Evolutionary conservation across 2,888 invertebrate species (phyloP), one percentile per base, ranked within the genome.

Genomic region (Drosophila pegasa): DNA sequence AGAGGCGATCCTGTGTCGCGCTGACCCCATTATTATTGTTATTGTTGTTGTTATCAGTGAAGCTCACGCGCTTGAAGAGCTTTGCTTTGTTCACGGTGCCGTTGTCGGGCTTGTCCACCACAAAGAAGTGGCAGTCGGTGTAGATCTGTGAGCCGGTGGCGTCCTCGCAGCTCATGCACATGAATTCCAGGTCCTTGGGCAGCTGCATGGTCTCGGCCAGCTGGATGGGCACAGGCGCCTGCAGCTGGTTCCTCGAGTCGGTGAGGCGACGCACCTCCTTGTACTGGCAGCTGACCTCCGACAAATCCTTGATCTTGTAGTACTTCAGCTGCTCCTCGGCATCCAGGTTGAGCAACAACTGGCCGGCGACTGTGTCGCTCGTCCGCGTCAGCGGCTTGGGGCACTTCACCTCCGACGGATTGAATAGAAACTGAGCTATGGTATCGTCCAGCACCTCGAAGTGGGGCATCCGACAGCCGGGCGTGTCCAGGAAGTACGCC

Each of bases 131-230:
- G 84, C 94, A 96, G 82, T 96, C 96, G 78, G 94, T 93, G 87
- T 96, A 95, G 50, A 96, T 92, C 52, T 91, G 91, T 29, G 89
- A 88, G 2, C 92, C 92, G 59, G 93, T 84, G 3, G 67, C 59
- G 65, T 92, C 92, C 16, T 89, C 92, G 90, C 97, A 97, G 22
- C 93, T 93, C 3, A 96, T 94, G 91, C 93, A 93, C 10, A 96
- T 93, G 88, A 95, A 97, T 91, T 97, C 96, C 20, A 80, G 52
- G 25, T 80, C 66, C 3, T 61, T 43, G 92, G 81, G 92, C 90
- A 68, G 70, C 12, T 68, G 80, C 51, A 72, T 38, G 6, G 35
- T 43, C 10, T 62, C 25, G 0, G 73, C 71, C 60, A 89, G 68
- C 29, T 83, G 75, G 9, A 90, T 82, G 7, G 76, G 63, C 1